Percentiles rank a stretch among this genome's conserved stretches.
phyloP scores from a whole-genome alignment of 2,797 vertebrate genomes.

The Chanos chanos region DNA sequence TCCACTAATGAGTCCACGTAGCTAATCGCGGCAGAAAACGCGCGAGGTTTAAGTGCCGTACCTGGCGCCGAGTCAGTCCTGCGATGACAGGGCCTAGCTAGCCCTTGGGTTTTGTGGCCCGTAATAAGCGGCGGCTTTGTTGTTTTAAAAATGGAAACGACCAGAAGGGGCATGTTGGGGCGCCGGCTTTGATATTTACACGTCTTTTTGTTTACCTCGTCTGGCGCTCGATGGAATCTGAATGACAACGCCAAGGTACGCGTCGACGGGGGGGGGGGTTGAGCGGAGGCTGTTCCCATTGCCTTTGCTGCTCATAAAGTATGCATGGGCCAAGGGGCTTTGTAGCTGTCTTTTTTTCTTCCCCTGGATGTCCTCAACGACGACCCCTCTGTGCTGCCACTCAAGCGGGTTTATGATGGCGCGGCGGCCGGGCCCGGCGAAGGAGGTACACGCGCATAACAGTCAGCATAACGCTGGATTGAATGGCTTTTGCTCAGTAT shows the following conservation, averaged over 20 bases:
- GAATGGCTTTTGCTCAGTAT: conserved; percentile 18
- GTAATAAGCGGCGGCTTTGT: conserved; percentile 35
- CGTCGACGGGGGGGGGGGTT: background rate
- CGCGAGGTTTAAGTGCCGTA: conserved; percentile 63
- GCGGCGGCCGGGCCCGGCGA: conserved; percentile 7
- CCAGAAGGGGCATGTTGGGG: conserved; percentile 24
- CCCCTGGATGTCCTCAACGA: conserved; percentile 19
- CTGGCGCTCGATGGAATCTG: conserved; percentile 16
- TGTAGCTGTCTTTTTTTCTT: conserved; percentile 14
- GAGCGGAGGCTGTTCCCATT: conserved; percentile 27
- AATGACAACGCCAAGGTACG: conserved; percentile 24
- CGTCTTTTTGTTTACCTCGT: conserved; percentile 21
- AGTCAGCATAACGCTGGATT: conserved; percentile 18
- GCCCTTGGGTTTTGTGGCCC: conserved; percentile 10
- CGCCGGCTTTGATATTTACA: conserved; percentile 18
- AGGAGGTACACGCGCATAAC: conserved; percentile 23
- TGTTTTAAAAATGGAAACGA: conserved; percentile 24
- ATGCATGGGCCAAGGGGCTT: conserved; percentile 34
- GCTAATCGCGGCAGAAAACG: too few relatives aligned
- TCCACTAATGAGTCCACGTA: too few relatives aligned
- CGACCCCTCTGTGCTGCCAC: conserved; percentile 21
- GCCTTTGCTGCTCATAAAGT: conserved; percentile 42
- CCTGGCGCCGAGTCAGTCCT: conserved; percentile 36
- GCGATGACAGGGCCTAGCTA: conserved; percentile 18
- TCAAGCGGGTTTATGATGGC: conserved; percentile 21